These are phyloP conservation scores for Sparidentex hasta DNA, from an alignment of 2,797 vertebrate genomes.

Conservation along the genomic window DNA sequence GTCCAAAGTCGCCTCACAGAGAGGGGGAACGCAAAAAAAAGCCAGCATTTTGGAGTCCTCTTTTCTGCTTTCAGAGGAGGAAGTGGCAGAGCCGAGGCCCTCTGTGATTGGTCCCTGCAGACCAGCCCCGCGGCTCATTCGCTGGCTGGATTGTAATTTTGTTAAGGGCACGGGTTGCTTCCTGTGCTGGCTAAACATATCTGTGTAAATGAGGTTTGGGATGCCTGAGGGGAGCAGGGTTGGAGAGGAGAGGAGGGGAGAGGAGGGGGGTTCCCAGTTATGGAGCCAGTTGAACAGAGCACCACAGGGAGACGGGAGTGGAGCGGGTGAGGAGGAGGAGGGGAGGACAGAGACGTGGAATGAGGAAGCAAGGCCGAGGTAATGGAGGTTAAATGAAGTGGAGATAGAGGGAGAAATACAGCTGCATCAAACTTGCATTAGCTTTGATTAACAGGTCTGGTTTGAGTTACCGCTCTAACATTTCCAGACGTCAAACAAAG, in stretches of 20 bases:
- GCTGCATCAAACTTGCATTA: slow-evolving; percentile 77
- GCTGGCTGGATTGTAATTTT: slow-evolving; percentile 81
- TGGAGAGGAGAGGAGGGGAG: slow-evolving; percentile 5
- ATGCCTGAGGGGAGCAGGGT: slow-evolving; percentile 76
- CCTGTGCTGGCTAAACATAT: slow-evolving; percentile 87
- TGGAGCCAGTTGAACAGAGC: slow-evolving; percentile 72
- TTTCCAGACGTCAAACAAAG: slow-evolving; percentile 83
- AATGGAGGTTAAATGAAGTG: slow-evolving; percentile 80
- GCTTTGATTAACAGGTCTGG: slow-evolving; percentile 76
- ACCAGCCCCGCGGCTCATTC: slow-evolving; percentile 83
- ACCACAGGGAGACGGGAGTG: slow-evolving; percentile 55
- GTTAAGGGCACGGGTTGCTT: slow-evolving; percentile 85
- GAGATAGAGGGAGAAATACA: slow-evolving; percentile 74
- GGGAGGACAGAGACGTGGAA: slow-evolving; percentile 69
- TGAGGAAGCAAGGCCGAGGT: slow-evolving; percentile 72
- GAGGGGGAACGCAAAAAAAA: slow-evolving; percentile 43
- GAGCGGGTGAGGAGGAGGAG: slow-evolving; percentile 9
- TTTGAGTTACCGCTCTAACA: slow-evolving; percentile 78
- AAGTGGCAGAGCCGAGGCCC: slow-evolving; percentile 66
- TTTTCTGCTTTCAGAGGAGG: slow-evolving; percentile 64
- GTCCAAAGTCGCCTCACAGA: slow-evolving; percentile 48
- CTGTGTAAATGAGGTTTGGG: slow-evolving; percentile 85
- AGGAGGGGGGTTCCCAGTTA: slow-evolving; percentile 58
- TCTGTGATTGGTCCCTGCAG: slow-evolving; percentile 83
- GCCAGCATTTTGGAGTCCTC: slow-evolving; percentile 32